These are phyloP conservation scores for Scelioninae gen. 2 DNA, from an alignment of 2,888 invertebrate species.

Conservation along the genomic window DNA sequence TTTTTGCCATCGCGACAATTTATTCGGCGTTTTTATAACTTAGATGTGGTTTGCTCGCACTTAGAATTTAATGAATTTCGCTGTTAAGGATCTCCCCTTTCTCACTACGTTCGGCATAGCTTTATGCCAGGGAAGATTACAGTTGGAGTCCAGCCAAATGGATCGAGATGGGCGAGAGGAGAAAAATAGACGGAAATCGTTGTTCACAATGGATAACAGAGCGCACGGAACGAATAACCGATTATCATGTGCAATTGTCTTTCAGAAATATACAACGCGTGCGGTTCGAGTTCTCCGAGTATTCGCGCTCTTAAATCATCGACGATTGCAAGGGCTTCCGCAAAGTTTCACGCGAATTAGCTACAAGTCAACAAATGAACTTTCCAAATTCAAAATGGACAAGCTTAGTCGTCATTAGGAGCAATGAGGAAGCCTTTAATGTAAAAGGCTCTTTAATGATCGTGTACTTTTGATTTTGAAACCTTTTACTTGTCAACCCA, in stretches of 20 bases:
- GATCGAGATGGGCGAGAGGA: conserved; percentile 24
- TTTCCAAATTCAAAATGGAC: conserved; percentile 28
- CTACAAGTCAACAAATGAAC: conserved; percentile 27
- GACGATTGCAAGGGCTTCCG: background rate
- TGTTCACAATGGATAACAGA: conserved; percentile 45
- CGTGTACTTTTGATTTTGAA: too few species aligned
- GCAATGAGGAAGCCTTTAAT: too few species aligned
- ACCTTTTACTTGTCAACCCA: too few species aligned
- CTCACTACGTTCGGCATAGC: conserved; percentile 36
- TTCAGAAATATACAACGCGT: conserved; percentile 19
- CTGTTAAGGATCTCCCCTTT: conserved; percentile 55
- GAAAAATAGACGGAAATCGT: conserved; percentile 47
- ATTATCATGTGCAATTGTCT: conserved; percentile 39
- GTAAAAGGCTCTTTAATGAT: too few species aligned
- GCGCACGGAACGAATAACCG: conserved; percentile 45
- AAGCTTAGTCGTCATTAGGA: conserved; percentile 15
- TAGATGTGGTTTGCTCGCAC: conserved; percentile 37
- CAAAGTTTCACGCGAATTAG: conserved; percentile 28
- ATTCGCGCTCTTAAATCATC: background rate
- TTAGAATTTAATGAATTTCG: conserved; percentile 61
- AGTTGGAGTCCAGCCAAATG: conserved; percentile 55
- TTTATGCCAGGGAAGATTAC: conserved; percentile 53
- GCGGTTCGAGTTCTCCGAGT: background rate
- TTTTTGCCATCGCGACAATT: conserved; percentile 19
- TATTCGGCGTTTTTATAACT: conserved; percentile 40